phyloP scores from a whole-genome alignment of 2,797 vertebrate species.

The Sciaenops ocellatus region DNA sequence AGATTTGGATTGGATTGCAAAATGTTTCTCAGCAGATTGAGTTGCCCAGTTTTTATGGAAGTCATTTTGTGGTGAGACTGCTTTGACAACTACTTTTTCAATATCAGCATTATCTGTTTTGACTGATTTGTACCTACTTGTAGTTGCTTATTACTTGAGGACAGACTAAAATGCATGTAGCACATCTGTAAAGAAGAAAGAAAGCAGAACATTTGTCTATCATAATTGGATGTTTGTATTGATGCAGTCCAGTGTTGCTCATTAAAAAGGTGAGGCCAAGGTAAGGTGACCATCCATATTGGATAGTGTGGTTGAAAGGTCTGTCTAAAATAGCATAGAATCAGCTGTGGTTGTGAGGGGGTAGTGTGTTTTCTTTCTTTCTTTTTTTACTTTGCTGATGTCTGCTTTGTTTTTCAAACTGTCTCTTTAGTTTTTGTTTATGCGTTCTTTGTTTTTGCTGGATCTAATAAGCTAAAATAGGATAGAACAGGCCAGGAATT shows the following conservation, averaged over 20 bases:
- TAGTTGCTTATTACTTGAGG: neutral
- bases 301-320: neutral
- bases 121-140: neutral
- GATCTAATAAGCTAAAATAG: slow-evolving; percentile 26
- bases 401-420: slow-evolving; percentile 22
- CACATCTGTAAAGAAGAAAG: neutral
- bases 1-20: neutral
- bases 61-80: neutral
- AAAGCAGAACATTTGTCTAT: neutral
- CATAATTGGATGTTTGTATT: neutral
- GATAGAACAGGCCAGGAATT: slow-evolving; percentile 23
- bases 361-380: slow-evolving; percentile 22
- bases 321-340: neutral
- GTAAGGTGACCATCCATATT: slow-evolving; percentile 4
- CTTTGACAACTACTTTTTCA: neutral
- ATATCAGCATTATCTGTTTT: neutral
- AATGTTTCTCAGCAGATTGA: neutral
- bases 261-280: neutral
- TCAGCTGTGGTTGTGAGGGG: fast-evolving
- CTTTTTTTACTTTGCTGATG: slow-evolving; percentile 10
- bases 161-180: neutral
- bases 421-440: slow-evolving; percentile 35
- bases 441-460: slow-evolving; percentile 33
- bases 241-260: neutral
- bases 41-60: neutral